A percentile compares a stretch with the other conserved stretches of the same genome.
Evolutionary conservation across 2,797 vertebrate species (phyloP).

Genomic region (Gymnoscopelus braueri): DNA sequence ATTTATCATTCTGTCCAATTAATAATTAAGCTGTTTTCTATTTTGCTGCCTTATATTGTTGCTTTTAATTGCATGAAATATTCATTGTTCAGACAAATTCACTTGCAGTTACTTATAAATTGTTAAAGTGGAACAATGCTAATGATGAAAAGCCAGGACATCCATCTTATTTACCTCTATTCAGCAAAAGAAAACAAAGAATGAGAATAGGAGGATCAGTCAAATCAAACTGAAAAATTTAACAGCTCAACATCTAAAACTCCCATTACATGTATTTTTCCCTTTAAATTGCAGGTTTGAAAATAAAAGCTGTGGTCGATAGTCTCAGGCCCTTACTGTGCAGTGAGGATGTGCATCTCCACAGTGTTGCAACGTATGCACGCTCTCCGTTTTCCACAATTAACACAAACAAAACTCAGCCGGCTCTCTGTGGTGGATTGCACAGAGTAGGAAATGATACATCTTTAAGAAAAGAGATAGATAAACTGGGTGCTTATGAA

Average conservation of each 20-base stretch:
- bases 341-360: conserved; percentile 71
- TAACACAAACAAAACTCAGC: conserved; percentile 44
- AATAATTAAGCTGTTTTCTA: conserved; percentile 88
- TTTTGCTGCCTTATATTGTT: conserved; percentile 85
- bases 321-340: conserved; percentile 70
- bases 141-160: conserved; percentile 85
- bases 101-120: conserved; percentile 85
- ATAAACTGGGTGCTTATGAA: conserved; percentile 49
- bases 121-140: conserved; percentile 87
- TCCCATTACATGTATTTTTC: conserved; percentile 87
- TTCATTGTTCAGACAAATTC: conserved; percentile 83
- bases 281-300: conserved; percentile 81
- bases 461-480: conserved; percentile 48
- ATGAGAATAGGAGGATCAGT: conserved; percentile 63
- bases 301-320: conserved; percentile 81
- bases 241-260: conserved; percentile 82
- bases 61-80: conserved; percentile 87
- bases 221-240: conserved; percentile 88
- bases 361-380: conserved; percentile 70
- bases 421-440: conserved; percentile 61
- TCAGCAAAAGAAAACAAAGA: conserved; percentile 80
- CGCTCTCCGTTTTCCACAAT: conserved; percentile 76
- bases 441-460: conserved; percentile 53
- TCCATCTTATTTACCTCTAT: conserved; percentile 84
- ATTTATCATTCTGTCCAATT: conserved; percentile 86